Evolutionary conservation across 2,113 vertebrate genomes (phyloP).

Genomic region (Chionodraco myersi): DNA sequence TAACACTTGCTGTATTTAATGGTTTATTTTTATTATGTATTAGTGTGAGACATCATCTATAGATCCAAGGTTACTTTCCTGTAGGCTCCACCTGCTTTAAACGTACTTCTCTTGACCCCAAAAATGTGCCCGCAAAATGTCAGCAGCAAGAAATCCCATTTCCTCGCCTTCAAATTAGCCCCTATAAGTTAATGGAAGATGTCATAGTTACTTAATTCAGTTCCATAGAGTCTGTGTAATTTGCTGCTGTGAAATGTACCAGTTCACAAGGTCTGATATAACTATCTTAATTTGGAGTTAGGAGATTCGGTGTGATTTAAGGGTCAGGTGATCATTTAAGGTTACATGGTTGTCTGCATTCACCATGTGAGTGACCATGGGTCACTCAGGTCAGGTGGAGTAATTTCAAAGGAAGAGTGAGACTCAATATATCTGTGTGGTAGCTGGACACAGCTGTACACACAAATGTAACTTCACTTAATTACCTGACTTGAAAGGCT

Average conservation of each 20-base stretch:
- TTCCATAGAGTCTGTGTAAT: background rate
- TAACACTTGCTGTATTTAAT: background rate
- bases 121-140: background rate
- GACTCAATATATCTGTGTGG: constrained; percentile 4
- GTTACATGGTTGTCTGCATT: constrained; percentile 3
- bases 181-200: constrained; percentile 40
- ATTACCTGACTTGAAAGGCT: background rate
- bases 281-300: background rate
- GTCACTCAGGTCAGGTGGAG: constrained; percentile 6
- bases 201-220: constrained; percentile 39
- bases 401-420: constrained; percentile 39
- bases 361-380: background rate
- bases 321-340: background rate
- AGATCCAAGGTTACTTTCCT: background rate
- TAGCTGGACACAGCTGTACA: background rate
- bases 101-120: background rate
- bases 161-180: constrained; percentile 9
- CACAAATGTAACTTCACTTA: background rate
- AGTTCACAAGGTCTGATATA: background rate
- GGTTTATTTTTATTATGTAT: background rate
- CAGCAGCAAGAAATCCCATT: constrained; percentile 49
- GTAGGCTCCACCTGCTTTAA: background rate
- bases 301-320: background rate
- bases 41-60: background rate
- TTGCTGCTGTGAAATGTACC: constrained; percentile 9